Evolutionary conservation across 2,888 invertebrate genomes (phyloP), one percentile per base, ranked within the genome.

Genomic region (Himalopsyche tibetana): DNA sequence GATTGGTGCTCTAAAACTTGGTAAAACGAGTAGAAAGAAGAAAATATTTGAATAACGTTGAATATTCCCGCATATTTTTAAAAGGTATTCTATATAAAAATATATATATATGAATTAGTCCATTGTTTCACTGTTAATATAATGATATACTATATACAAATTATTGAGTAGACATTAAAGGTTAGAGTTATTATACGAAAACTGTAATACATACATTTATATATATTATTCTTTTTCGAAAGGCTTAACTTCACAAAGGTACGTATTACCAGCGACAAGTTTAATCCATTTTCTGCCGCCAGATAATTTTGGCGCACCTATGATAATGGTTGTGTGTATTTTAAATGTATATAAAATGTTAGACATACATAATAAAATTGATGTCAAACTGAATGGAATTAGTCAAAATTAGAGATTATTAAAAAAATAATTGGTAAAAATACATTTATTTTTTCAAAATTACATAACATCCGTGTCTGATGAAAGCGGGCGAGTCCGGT

Each of bases 1-100:
- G 85, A 85, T 85, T 82, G 85, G 85, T 85, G 85, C 85, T 85
- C 85, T 80, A 80, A 69, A 82, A 80, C 55, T 85, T 82, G 84
- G 45, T 40, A 82, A 82, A 85, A 82, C 55, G 74, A 74, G 74
- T 74, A 74, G 74, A 74, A 74, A 74, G 74, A 74, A 74, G 74
- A 74, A 82, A 82, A 82, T 85, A 81, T 55, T 84, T 81, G 56
- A 81, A 80, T 51, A 85, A 82, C 82, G 85, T 85, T 85, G 74
- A 85, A 69, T 82, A 85, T 63, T 74, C 36, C 74, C 36, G 38
- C 74, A 69, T 85, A 85, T 85, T 85, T 82, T 82, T 85, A 45
- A 80, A 74, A 85, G 82, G 82, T 85, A 85, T 85, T 85, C 82
- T 79, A 82, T 63, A 81, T 80, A 81, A 84, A 81, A 51, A 56